Evolutionary conservation across 2,888 invertebrate genomes (phyloP), one percentile per base, ranked within the genome.

Genomic region (Pheosia tremula): DNA sequence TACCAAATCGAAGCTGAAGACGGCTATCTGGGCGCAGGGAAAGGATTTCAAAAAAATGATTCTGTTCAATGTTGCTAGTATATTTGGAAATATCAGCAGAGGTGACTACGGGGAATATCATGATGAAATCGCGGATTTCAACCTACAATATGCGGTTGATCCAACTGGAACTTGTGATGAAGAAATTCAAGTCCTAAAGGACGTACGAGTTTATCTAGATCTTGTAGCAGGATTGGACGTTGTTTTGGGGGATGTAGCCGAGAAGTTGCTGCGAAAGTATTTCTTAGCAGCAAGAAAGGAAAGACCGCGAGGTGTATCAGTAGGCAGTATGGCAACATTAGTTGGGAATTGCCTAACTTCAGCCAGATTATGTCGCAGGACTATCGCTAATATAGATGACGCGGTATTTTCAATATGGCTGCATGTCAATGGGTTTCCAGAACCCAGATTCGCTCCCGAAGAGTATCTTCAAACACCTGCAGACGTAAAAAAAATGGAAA

Each of bases 391-490:
- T 60, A 71, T 83, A 39, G 86, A 91, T 61, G 93, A 93, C 65
- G 93, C 91, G 11, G 80, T 91, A 9, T 84, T 93, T 57, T 90
- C 93, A 11, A 88, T 93, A 62, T 93, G 93, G 93, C 77, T 93
- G 43, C 92, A 93, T 66, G 84, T 86, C 1, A 84, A 88, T 55
- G 90, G 91, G 0, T 80, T 81, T 64, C 84, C 89, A 10, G 90
- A 89, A 59, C 91, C 90, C 3, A 84, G 91, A 69, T 81, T 87
- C 56, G 91, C 89, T 13, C 93, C 93, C 9, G 86, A 87, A 11
- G 91, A 93, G 58, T 91, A 88, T 64, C 82, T 93, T 39, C 82
- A 87, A 69, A 87, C 90, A 4, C 91, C 93, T 5, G 78, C 80
- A 10, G 82, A 87, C 69, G 75, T 88, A 36, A 85, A 83, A 57